Percentiles rank a stretch among this genome's conserved stretches.
phyloP scores from a whole-genome alignment of 2,797 vertebrate species.

The Alauda arvensis region DNA sequence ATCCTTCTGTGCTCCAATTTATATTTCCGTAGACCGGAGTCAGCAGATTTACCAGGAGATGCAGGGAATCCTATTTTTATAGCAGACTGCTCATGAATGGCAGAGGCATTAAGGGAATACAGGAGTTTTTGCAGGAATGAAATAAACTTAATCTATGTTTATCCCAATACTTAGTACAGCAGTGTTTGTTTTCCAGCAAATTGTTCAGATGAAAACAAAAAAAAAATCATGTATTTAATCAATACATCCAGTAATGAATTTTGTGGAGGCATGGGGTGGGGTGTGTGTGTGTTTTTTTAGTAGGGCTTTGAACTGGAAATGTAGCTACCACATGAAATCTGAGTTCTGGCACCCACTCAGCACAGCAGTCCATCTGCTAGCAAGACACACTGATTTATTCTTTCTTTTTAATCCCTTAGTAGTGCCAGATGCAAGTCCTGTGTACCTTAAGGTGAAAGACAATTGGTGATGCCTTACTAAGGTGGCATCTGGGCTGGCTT shows the following conservation, averaged over 20 bases:
- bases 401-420: conserved; percentile 57
- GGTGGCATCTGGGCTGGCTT: conserved; percentile 3
- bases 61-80: conserved; percentile 26
- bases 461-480: conserved; percentile 42
- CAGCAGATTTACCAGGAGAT: conserved; percentile 39
- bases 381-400: conserved; percentile 27
- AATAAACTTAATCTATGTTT: not conserved
- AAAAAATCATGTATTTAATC: not conserved
- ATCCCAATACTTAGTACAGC: not conserved
- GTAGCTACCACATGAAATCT: conserved; percentile 31
- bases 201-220: not conserved
- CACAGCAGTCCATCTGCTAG: conserved; percentile 68
- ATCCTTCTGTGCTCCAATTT: not conserved
- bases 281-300: not conserved
- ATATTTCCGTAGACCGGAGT: not conserved
- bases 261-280: not conserved
- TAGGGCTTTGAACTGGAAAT: conserved; percentile 48
- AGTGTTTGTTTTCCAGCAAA: not conserved
- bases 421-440: conserved; percentile 62
- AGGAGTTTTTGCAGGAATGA: not conserved
- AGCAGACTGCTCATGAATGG: conserved; percentile 23
- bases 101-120: conserved; percentile 23
- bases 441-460: conserved; percentile 46
- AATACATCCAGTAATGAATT: not conserved
- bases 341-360: conserved; percentile 43